Evolutionary conservation across 2,888 invertebrate genomes (phyloP), one percentile per base, ranked within the genome.

Genomic region (Sarcophaga rosellei): DNA sequence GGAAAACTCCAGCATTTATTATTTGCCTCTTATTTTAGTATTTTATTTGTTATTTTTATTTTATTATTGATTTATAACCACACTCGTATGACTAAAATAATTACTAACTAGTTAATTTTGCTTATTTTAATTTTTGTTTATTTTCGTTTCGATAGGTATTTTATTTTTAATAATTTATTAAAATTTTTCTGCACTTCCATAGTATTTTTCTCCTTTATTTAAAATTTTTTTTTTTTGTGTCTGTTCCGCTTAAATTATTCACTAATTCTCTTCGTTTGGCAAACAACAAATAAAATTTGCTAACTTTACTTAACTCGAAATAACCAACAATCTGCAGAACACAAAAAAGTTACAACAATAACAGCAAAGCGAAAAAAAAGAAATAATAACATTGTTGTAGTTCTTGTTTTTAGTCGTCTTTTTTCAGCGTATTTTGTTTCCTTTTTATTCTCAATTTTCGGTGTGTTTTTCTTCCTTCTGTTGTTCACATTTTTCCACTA

Each of bases 271-370:
- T 86, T 91, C 91, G 89, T 89, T 89, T 89, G 89, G 88, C 89
- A 89, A 90, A 89, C 89, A 90, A 89, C 89, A 89, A 90, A 89
- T 89, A 89, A 89, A 89, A 88, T 89, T 90, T 88, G 90, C 91
- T 90, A 91, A 91, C 91, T 92, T 91, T 90, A 91, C 91, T 91
- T 91, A 91, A 90, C 90, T 91, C 90, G 90, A 85, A 85, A 86
- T 87, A 89, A 88, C 89, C 88, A 88, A 87, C 82, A 87, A 87
- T 87, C 89, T 87, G 86, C 88, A 88, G 81, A 81, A 85, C 79
- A 84, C 84, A 81, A 53, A 53, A 15, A 53, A 53, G 53, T 53
- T 53, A 53, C 53, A 53, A 53, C 53, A 53, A 53, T 53, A 53
- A 53, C 53, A 53, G 17, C 53, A 69, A 77, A 59, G 17, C 44